These are phyloP conservation scores for Cydia fagiglandana DNA, from an alignment of 1,140 invertebrate species.

Conservation along the genomic window DNA sequence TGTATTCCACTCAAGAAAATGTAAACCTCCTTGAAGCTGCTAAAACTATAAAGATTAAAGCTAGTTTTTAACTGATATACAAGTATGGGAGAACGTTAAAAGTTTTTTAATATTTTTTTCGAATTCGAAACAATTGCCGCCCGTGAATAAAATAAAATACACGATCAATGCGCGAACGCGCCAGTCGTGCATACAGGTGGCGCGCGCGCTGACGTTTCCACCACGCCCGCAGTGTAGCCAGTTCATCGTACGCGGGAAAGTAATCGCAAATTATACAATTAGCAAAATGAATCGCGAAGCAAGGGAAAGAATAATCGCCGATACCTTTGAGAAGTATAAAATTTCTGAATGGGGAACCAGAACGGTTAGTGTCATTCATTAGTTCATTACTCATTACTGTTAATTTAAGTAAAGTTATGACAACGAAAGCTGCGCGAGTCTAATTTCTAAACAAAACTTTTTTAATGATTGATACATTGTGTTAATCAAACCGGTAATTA, in stretches of 20 bases:
- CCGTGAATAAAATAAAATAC: constrained; percentile 51
- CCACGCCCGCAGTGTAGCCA: constrained; percentile 42
- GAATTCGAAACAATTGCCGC: constrained; percentile 13
- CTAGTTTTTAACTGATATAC: not conserved
- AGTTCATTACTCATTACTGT: constrained; percentile 38
- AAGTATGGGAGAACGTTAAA: not conserved
- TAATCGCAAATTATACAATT: constrained; percentile 32
- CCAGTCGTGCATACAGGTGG: constrained; percentile 48
- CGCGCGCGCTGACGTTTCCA: constrained; percentile 51
- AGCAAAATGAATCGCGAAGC: constrained; percentile 70
- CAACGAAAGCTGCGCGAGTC: not conserved
- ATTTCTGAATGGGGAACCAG: constrained; percentile 68
- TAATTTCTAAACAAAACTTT: not conserved
- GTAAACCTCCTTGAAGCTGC: constrained; percentile 7
- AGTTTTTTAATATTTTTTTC: constrained; percentile 1
- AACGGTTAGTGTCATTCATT: constrained; percentile 54
- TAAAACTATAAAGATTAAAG: not conserved
- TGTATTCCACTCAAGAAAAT: not conserved
- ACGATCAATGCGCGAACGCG: constrained; percentile 36
- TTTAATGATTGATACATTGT: constrained; percentile 7
- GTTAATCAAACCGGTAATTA: constrained; percentile 2
- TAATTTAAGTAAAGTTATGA: not conserved
- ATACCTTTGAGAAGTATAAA: constrained; percentile 74
- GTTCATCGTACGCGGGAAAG: constrained; percentile 61
- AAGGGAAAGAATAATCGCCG: constrained; percentile 72